Conservation (phyloP, 2,797 vertebrate species). For the Hylomyscus alleni region DNA sequence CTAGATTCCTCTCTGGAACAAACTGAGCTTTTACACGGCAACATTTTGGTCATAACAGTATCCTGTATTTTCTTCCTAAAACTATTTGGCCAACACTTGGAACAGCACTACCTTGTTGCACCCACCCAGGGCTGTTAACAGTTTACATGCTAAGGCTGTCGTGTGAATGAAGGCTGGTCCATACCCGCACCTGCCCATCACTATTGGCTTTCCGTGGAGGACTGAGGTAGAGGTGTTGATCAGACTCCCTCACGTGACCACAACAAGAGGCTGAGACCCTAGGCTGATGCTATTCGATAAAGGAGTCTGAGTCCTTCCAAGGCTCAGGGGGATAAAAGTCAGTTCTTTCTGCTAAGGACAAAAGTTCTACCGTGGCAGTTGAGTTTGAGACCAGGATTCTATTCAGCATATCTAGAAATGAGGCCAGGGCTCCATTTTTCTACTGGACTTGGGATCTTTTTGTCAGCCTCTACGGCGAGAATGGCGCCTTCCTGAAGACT, state of each 20-base stretch:
- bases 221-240: not conserved
- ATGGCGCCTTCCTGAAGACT: not conserved
- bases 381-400: not conserved
- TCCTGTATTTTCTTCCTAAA: not conserved
- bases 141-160: not conserved
- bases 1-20: not conserved
- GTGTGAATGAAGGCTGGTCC: not conserved
- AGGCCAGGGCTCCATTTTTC: not conserved
- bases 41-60: not conserved
- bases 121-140: not conserved
- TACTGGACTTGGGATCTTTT: not conserved
- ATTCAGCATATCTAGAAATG: not conserved
- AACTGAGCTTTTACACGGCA: not conserved
- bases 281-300: not conserved
- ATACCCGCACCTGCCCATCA: not conserved
- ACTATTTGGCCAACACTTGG: not conserved
- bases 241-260: accelerated
- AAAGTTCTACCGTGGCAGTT: not conserved
- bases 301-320: not conserved
- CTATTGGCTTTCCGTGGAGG: not conserved
- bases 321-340: not conserved
- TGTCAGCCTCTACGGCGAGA: not conserved
- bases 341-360: not conserved
- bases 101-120: not conserved
- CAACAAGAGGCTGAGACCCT: not conserved